Percentiles rank a stretch among this genome's conserved stretches.
phyloP scores from a whole-genome alignment of 2,797 vertebrate genomes.

The Coendou prehensilis region DNA sequence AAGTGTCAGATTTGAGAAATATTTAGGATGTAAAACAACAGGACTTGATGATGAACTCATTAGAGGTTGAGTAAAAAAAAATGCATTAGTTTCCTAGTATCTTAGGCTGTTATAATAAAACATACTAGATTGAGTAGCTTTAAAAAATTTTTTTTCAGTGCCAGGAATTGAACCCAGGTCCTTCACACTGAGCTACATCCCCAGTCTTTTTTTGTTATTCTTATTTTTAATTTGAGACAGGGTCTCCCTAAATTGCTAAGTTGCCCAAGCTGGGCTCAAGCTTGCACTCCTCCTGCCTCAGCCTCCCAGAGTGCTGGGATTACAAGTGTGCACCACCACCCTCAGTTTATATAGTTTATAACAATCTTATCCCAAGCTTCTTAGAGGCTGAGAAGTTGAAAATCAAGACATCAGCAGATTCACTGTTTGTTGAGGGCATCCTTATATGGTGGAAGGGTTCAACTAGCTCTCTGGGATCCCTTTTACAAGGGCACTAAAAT shows the following conservation, averaged over 20 bases:
- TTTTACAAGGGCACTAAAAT: not conserved
- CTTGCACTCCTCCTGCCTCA: not conserved
- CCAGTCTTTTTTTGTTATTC: not conserved
- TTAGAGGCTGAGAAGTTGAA: not conserved
- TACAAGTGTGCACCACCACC: not conserved
- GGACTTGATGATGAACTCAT: not conserved
- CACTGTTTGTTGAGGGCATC: not conserved
- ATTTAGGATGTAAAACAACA: not conserved
- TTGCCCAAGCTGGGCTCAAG: not conserved
- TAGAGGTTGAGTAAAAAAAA: not conserved
- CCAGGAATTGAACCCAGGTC: not conserved
- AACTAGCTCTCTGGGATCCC: not conserved
- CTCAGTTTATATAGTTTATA: not conserved
- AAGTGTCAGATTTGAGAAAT: not conserved
- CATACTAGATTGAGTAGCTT: not conserved
- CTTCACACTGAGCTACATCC: not conserved
- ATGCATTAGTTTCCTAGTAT: not conserved
- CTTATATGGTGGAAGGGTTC: not conserved
- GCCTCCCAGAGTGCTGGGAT: not conserved
- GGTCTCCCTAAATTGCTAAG: not conserved
- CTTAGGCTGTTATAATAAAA: not conserved
- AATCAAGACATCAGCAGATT: not conserved
- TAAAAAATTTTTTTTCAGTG: not conserved
- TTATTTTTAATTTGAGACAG: not conserved
- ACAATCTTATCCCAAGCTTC: not conserved